These are phyloP conservation scores for Aix galericulata DNA, from an alignment of 2,113 vertebrate genomes.

Conservation along the genomic window DNA sequence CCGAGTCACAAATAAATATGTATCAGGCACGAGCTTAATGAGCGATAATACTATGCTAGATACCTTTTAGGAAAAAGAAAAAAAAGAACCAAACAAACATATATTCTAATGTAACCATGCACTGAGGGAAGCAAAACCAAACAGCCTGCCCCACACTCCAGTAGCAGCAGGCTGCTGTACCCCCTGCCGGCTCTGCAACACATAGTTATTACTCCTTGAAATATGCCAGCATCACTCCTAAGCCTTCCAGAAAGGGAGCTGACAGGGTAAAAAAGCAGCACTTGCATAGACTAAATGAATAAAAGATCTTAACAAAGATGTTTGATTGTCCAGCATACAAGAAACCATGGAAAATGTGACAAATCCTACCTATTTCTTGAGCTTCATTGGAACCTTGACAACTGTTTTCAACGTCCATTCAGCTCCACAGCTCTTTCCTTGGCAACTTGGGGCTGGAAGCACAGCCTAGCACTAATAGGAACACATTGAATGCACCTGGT, in stretches of 20 bases:
- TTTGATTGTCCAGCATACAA: neutral
- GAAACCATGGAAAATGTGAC: neutral
- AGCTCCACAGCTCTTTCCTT: neutral
- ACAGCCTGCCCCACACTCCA: neutral
- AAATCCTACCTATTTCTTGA: neutral
- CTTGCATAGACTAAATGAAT: too few species aligned
- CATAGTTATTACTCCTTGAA: neutral
- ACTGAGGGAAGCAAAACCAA: neutral
- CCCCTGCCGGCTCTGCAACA: neutral
- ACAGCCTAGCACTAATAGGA: too few species aligned
- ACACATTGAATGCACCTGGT: neutral
- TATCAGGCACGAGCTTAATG: neutral
- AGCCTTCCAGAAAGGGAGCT: neutral
- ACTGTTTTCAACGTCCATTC: neutral
- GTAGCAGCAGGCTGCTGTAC: too few species aligned
- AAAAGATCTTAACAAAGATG: neutral
- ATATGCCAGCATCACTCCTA: neutral
- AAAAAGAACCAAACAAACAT: neutral
- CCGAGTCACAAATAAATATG: neutral
- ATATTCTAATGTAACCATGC: neutral
- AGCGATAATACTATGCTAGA: neutral
- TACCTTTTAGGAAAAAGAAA: neutral
- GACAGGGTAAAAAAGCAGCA: neutral
- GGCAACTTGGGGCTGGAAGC: neutral
- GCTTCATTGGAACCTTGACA: neutral